Conservation (phyloP, 2,888 invertebrate genomes). For the Lasioglossum figueresi region DNA sequence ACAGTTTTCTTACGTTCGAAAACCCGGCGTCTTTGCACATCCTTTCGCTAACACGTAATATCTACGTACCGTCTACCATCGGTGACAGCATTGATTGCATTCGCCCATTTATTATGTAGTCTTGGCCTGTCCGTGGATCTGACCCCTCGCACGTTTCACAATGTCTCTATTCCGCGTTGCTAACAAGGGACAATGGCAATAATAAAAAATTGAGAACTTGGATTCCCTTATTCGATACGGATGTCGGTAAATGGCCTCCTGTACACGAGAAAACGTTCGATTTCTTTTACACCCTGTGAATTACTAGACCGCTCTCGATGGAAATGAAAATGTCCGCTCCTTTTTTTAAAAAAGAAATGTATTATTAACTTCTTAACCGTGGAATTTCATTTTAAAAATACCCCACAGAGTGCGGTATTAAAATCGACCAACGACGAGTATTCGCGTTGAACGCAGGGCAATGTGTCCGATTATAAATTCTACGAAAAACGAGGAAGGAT, state of each 20-base stretch:
- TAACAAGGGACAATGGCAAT: background rate
- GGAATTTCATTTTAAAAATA: too few relatives aligned
- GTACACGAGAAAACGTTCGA: background rate
- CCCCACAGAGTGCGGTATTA: too few relatives aligned
- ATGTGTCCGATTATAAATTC: too few relatives aligned
- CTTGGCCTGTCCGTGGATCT: conserved; percentile 54
- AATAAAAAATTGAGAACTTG: background rate
- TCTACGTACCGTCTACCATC: conserved; percentile 62
- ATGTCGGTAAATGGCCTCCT: background rate
- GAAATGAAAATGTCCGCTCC: background rate
- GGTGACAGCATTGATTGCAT: conserved; percentile 57
- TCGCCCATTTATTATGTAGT: conserved; percentile 69
- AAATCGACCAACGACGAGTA: too few relatives aligned
- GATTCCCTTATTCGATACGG: background rate
- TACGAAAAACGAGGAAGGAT: too few relatives aligned
- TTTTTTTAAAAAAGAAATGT: too few relatives aligned
- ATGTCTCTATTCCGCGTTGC: background rate
- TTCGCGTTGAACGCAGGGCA: too few relatives aligned
- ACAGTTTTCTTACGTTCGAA: conserved; percentile 14
- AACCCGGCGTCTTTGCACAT: conserved; percentile 40
- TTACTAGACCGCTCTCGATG: background rate
- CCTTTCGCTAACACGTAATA: conserved; percentile 55
- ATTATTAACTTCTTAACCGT: too few relatives aligned
- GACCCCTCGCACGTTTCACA: background rate
- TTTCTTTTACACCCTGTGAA: background rate